Percentiles rank a stretch among this genome's conserved stretches.
Evolutionary conservation across 1,140 invertebrate genomes (phyloP).

Genomic region (Saccostrea echinata): DNA sequence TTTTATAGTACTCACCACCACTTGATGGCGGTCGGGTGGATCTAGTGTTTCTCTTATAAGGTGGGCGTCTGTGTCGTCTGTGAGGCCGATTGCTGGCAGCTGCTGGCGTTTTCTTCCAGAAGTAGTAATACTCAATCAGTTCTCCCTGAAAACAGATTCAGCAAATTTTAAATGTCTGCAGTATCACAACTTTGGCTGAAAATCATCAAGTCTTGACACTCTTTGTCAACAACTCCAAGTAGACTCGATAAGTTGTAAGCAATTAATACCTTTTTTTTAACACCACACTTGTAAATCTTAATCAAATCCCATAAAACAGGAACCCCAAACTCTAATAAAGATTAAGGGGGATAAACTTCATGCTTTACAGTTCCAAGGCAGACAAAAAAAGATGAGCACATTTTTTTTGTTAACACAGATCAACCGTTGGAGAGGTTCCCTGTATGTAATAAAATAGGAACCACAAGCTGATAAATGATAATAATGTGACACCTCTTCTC

Average conservation of each 20-base stretch:
- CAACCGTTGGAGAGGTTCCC: not conserved
- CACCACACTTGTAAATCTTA: not conserved
- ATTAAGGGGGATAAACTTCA: not conserved
- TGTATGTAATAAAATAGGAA: not conserved
- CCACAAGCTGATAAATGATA: constrained; percentile 24
- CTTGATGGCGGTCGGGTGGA: constrained; percentile 74
- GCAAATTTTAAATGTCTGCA: not conserved
- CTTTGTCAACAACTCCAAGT: not conserved
- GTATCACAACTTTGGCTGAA: not conserved
- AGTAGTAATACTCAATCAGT: constrained; percentile 98
- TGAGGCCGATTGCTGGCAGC: constrained; percentile 93
- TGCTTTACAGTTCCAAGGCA: not conserved
- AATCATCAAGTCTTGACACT: not conserved
- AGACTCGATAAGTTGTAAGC: not conserved
- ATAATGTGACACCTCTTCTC: constrained; percentile 2
- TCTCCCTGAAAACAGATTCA: constrained; percentile 86
- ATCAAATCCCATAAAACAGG: not conserved
- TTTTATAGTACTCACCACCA: constrained; percentile 62
- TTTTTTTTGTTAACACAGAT: not conserved
- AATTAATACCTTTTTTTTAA: not conserved
- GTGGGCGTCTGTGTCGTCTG: constrained; percentile 91
- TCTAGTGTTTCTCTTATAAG: constrained; percentile 85
- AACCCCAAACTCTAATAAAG: not conserved
- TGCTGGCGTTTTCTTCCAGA: constrained; percentile 99
- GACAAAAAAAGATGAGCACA: not conserved